A percentile compares a stretch with the other conserved stretches of the same genome.
These are phyloP conservation scores for Spodoptera picta DNA, from an alignment of 2,888 invertebrate genomes.

Conservation along the genomic window DNA sequence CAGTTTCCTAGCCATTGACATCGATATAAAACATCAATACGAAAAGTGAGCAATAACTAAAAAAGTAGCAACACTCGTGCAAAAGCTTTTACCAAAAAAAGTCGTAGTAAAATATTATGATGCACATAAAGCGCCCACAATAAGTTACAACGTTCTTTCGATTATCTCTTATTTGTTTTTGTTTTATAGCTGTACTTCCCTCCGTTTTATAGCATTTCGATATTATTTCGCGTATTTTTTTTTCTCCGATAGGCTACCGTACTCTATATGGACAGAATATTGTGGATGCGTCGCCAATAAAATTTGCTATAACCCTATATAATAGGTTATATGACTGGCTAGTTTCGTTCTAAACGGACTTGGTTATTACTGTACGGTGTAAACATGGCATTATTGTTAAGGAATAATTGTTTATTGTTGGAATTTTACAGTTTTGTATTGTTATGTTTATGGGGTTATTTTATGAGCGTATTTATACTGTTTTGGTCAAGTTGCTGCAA, in stretches of 20 bases:
- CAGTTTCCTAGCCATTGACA: slow-evolving; percentile 54
- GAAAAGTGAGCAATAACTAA: slow-evolving; percentile 57
- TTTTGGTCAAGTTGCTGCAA: no score
- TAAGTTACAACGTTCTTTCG: slow-evolving; percentile 82
- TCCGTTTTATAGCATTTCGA: slow-evolving; percentile 84
- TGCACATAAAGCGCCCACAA: slow-evolving; percentile 83
- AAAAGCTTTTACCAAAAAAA: slow-evolving; percentile 80
- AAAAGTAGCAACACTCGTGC: slow-evolving; percentile 56
- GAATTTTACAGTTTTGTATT: slow-evolving; percentile 12
- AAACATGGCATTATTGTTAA: slow-evolving; percentile 19
- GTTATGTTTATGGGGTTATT: slow-evolving; percentile 1
- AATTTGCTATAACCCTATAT: slow-evolving; percentile 33
- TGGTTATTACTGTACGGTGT: slow-evolving; percentile 30
- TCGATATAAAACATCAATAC: slow-evolving; percentile 57
- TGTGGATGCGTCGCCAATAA: slow-evolving; percentile 63
- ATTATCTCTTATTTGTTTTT: slow-evolving; percentile 86
- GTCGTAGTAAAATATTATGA: slow-evolving; percentile 85
- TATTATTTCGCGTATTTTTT: slow-evolving; percentile 86
- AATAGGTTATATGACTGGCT: slow-evolving; percentile 23
- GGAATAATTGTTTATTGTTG: slow-evolving; percentile 26
- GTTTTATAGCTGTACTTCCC: slow-evolving; percentile 83
- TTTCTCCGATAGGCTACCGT: slow-evolving; percentile 71
- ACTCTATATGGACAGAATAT: slow-evolving; percentile 48
- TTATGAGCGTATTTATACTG: no score
- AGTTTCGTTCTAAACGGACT: slow-evolving; percentile 14